Evolutionary conservation across 2,113 vertebrate genomes (phyloP).

Genomic region (Muntiacus muntjak): DNA sequence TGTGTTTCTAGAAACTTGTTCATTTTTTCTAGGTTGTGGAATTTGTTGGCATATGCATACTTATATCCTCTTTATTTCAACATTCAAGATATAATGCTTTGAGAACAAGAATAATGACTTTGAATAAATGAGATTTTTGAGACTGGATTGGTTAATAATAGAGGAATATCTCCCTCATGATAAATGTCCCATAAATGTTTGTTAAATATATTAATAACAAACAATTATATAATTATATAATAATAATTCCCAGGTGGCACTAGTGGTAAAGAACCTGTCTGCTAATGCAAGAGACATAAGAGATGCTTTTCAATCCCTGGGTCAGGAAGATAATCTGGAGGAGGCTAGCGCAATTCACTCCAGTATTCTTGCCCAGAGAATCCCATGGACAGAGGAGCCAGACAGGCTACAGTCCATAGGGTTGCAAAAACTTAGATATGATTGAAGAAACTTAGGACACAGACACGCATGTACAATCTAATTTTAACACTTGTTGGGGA

Average conservation of each 20-base stretch:
- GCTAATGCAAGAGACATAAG: neutral
- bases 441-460: neutral
- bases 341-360: neutral
- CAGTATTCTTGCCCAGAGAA: neutral
- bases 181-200: neutral
- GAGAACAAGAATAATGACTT: neutral
- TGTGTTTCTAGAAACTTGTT: neutral
- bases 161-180: neutral
- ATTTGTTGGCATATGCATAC: neutral
- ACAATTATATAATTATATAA: neutral
- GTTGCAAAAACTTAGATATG: neutral
- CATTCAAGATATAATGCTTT: neutral
- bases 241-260: neutral
- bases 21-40: neutral
- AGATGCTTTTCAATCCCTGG: neutral
- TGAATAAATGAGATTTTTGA: neutral
- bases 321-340: neutral
- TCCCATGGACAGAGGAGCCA: neutral
- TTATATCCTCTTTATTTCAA: neutral
- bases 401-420: neutral
- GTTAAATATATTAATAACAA: neutral
- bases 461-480: accelerated
- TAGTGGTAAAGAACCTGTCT: neutral
- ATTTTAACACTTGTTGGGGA: neutral
- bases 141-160: neutral